phyloP scores from a whole-genome alignment of 2,888 invertebrate species.

The Eueremaeus valkanovi region DNA sequence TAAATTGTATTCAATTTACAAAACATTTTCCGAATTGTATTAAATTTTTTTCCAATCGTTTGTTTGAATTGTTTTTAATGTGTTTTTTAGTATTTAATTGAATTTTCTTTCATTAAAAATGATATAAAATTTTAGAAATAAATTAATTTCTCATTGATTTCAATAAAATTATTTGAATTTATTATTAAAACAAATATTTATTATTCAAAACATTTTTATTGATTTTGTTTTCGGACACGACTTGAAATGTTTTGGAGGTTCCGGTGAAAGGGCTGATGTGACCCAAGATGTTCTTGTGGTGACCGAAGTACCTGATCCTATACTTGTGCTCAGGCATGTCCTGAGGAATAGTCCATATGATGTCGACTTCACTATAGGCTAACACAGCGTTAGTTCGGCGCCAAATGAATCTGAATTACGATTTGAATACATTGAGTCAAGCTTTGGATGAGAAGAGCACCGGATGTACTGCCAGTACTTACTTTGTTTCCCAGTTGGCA shows the following conservation, averaged over 20 bases:
- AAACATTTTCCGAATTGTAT: too few relatives aligned
- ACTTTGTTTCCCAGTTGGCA: conserved; percentile 84
- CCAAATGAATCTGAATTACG: conserved; percentile 59
- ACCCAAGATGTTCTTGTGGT: conserved; percentile 58
- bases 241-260: background rate
- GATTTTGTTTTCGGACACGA: background rate
- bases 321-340: conserved; percentile 69
- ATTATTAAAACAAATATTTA: too few relatives aligned
- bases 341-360: conserved; percentile 72
- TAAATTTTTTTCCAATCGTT: too few relatives aligned
- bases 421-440: background rate
- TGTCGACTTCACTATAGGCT: conserved; percentile 70
- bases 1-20: too few relatives aligned
- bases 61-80: too few relatives aligned
- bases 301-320: conserved; percentile 76
- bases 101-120: too few relatives aligned
- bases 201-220: too few relatives aligned
- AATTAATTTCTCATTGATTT: too few relatives aligned
- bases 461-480: conserved; percentile 1
- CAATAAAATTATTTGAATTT: too few relatives aligned
- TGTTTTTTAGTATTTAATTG: too few relatives aligned
- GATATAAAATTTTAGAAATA: too few relatives aligned
- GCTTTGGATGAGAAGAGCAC: background rate
- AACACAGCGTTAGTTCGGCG: conserved; percentile 65
- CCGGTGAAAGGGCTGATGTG: conserved; percentile 61